A percentile compares a stretch with the other conserved stretches of the same genome.
Conservation (phyloP, 1,140 invertebrate genomes). For the Drosophila kepulauana region DNA sequence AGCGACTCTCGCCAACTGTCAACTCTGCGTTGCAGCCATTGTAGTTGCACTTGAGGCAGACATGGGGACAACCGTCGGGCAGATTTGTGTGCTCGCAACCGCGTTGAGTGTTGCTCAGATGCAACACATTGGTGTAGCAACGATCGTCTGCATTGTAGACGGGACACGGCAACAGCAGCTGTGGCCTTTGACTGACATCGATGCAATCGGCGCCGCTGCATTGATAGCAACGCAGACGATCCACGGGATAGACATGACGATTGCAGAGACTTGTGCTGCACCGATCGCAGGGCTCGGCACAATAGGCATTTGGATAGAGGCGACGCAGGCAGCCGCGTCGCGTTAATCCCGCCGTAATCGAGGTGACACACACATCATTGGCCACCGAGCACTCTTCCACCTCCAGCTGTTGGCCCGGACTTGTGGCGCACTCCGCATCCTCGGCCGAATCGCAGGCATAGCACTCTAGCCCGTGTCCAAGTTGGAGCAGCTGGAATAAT, state of each 20-base stretch:
- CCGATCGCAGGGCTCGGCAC: conserved; percentile 67
- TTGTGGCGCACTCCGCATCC: conserved; percentile 69
- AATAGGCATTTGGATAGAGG: conserved; percentile 67
- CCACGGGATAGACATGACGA: conserved; percentile 64
- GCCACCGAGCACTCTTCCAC: conserved; percentile 65
- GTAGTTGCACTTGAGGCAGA: conserved; percentile 79
- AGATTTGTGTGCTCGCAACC: conserved; percentile 72
- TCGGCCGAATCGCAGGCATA: conserved; percentile 75
- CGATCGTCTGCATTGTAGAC: conserved; percentile 64
- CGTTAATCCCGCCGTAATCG: conserved; percentile 67
- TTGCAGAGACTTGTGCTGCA: conserved; percentile 74
- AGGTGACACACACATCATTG: conserved; percentile 65
- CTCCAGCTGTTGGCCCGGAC: conserved; percentile 70
- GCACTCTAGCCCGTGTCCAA: conserved; percentile 55
- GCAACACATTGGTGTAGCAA: conserved; percentile 72
- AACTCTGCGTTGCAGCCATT: conserved; percentile 72
- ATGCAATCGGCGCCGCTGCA: conserved; percentile 69
- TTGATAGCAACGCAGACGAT: conserved; percentile 75
- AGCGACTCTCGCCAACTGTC: conserved; percentile 61
- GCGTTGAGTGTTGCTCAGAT: conserved; percentile 60
- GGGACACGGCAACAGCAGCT: conserved; percentile 65
- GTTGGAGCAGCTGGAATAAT: neutral
- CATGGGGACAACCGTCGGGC: conserved; percentile 59
- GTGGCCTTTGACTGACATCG: conserved; percentile 53
- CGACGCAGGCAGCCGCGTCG: conserved; percentile 66